phyloP scores from a whole-genome alignment of 2,888 invertebrate species.

The Frankliniella fusca region DNA sequence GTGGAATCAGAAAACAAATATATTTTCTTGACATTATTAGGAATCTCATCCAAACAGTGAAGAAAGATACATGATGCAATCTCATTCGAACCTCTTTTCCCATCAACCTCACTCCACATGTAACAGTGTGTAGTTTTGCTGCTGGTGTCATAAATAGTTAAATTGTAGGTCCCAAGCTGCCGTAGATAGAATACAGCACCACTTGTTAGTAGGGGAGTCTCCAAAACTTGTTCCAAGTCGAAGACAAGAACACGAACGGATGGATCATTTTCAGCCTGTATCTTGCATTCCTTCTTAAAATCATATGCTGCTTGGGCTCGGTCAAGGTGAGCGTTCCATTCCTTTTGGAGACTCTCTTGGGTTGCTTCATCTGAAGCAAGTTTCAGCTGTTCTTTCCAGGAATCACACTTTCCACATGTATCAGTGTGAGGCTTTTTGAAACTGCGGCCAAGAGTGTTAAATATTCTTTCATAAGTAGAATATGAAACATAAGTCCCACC shows the following conservation, averaged over 20 bases:
- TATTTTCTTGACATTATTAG: neutral
- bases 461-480: neutral
- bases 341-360: too few relatives aligned
- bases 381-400: neutral
- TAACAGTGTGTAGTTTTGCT: neutral
- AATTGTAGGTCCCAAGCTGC: constrained; percentile 42
- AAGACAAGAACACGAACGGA: constrained; percentile 34
- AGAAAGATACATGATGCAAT: neutral
- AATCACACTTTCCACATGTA: neutral
- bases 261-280: constrained; percentile 17
- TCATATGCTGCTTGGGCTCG: constrained; percentile 34
- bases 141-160: constrained; percentile 39
- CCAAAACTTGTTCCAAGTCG: constrained; percentile 40
- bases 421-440: neutral
- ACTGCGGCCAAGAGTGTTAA: neutral
- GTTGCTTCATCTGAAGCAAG: constrained; percentile 23
- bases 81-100: neutral
- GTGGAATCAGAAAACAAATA: neutral
- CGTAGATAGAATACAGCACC: constrained; percentile 43
- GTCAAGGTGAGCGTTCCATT: constrained; percentile 30
- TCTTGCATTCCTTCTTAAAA: constrained; percentile 33
- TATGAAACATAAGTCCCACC: neutral
- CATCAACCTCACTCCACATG: neutral
- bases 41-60: neutral
- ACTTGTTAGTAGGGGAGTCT: constrained; percentile 40